A percentile compares a stretch with the other conserved stretches of the same genome.
Conservation (phyloP, 2,888 invertebrate species). For the Himalopsyche anomala region DNA sequence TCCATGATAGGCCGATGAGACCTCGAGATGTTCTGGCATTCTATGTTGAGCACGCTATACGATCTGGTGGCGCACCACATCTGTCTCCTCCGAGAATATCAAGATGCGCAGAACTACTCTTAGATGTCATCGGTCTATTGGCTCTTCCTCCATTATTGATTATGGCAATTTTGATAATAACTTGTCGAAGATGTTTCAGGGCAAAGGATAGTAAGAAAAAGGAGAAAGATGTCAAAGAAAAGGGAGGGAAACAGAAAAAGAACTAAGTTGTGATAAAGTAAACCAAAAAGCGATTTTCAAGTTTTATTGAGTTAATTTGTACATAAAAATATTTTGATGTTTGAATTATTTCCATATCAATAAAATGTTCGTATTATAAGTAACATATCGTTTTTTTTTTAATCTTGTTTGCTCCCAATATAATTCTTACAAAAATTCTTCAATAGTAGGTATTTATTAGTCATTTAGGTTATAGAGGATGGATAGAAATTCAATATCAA, state of each 20-base stretch:
- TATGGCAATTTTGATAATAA: neutral
- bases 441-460: too few relatives aligned
- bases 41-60: constrained; percentile 61
- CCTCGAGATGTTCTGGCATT: constrained; percentile 57
- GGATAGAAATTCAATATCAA: too few relatives aligned
- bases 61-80: constrained; percentile 61
- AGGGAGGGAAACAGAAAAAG: constrained; percentile 10
- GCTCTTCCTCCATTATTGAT: constrained; percentile 47
- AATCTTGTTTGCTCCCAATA: too few relatives aligned
- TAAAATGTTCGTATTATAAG: too few relatives aligned
- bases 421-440: too few relatives aligned
- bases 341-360: too few relatives aligned
- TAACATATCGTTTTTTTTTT: too few relatives aligned
- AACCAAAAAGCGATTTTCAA: too few relatives aligned
- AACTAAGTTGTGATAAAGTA: neutral
- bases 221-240: neutral
- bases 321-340: too few relatives aligned
- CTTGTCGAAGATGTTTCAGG: constrained; percentile 4
- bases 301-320: too few relatives aligned
- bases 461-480: too few relatives aligned
- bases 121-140: constrained; percentile 58
- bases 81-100: constrained; percentile 53
- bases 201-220: constrained; percentile 3
- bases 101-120: constrained; percentile 51
- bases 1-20: constrained; percentile 61